Evolutionary conservation across 2,888 invertebrate species (phyloP), one percentile per base, ranked within the genome.

Genomic region (Brachycybe producta): DNA sequence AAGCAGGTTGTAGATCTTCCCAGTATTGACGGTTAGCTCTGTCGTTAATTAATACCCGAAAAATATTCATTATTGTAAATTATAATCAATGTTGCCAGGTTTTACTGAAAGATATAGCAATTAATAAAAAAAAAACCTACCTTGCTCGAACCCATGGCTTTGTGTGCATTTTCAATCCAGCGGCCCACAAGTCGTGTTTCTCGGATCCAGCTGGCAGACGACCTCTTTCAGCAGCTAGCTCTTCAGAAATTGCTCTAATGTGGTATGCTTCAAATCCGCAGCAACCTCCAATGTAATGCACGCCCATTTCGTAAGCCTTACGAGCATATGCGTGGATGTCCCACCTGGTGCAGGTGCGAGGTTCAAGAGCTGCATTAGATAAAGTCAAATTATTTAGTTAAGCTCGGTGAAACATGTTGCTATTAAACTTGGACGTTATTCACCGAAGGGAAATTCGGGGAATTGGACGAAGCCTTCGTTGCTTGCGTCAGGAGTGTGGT

Each of bases 61-160:
- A n/a, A n/a, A n/a, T n/a, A n/a, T n/a, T n/a, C n/a, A n/a, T n/a
- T n/a, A n/a, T n/a, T n/a, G n/a, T n/a, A n/a, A n/a, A n/a, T n/a
- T n/a, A n/a, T n/a, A n/a, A n/a, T n/a, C n/a, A n/a, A n/a, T n/a
- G 5, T 61, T n/a, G n/a, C n/a, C n/a, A n/a, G n/a, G n/a, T n/a
- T n/a, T n/a, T n/a, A n/a, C n/a, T n/a, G n/a, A n/a, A n/a, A n/a
- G n/a, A n/a, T n/a, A n/a, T n/a, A n/a, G n/a, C n/a, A n/a, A n/a
- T n/a, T n/a, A n/a, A n/a, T 55, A n/a, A n/a, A n/a, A 24, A 32
- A 36, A 35, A n/a, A 21, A 26, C 47, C 40, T 54, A 65, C 65
- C 62, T 64, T 19, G 67, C 65, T 52, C 68, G 53, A 38, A 68
- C 67, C 67, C 68, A 68, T n/a, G 68, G 68, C 52, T 68, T 68